Percentiles rank a stretch among this genome's conserved stretches.
These are phyloP conservation scores for Elephas maximus DNA, from an alignment of 2,113 vertebrate genomes.

Conservation along the genomic window DNA sequence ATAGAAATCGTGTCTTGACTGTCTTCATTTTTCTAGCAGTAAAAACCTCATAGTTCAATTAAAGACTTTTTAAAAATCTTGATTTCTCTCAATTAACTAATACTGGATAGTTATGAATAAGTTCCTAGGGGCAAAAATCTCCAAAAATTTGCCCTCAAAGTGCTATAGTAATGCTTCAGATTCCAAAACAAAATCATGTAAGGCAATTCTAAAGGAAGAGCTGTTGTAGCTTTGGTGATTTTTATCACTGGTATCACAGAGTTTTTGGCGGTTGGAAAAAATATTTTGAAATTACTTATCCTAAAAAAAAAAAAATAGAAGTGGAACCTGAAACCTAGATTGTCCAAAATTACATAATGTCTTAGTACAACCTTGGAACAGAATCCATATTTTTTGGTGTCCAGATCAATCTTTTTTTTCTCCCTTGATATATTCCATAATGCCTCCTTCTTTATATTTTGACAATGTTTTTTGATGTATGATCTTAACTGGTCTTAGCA, in stretches of 20 bases:
- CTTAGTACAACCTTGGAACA: neutral
- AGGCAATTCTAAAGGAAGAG: slow-evolving; percentile 84
- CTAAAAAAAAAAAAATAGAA: neutral
- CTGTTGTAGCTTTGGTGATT: slow-evolving; percentile 84
- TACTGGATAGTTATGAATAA: neutral
- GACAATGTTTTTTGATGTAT: neutral
- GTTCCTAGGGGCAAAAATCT: slow-evolving; percentile 38
- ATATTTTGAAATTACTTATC: neutral
- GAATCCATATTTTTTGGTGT: neutral
- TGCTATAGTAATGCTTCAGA: slow-evolving; percentile 86
- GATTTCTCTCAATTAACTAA: neutral
- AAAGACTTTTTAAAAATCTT: neutral
- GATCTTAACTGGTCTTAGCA: slow-evolving; percentile 62
- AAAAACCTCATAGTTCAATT: neutral
- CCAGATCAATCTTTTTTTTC: neutral
- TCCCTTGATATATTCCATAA: neutral
- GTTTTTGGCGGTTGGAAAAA: neutral
- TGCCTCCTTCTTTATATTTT: neutral
- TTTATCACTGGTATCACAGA: neutral
- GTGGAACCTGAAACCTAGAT: neutral
- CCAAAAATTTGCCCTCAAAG: slow-evolving; percentile 86
- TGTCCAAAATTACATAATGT: neutral
- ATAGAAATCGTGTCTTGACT: neutral
- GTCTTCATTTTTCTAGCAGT: neutral
- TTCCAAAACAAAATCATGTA: slow-evolving; percentile 83